These are phyloP conservation scores for Megamerina dolium DNA, from an alignment of 2,888 invertebrate genomes.

Conservation along the genomic window DNA sequence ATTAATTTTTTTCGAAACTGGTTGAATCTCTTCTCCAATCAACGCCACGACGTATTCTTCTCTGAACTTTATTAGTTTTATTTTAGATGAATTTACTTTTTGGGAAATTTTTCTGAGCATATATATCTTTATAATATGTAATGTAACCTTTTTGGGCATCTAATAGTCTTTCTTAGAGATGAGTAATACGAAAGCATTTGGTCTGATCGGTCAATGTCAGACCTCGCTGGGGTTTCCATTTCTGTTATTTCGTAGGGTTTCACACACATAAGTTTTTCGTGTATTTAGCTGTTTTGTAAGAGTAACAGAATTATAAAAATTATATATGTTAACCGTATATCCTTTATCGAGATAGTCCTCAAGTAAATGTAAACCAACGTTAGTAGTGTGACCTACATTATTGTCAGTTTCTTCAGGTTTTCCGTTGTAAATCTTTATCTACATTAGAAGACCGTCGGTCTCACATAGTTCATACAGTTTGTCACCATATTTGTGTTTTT, in stretches of 20 bases:
- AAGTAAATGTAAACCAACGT: slow-evolving; percentile 18
- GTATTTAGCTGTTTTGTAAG: slow-evolving; percentile 13
- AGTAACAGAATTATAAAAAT: slow-evolving; percentile 17
- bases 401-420: no score
- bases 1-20: no score
- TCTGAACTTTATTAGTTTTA: slow-evolving; percentile 10
- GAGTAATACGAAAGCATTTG: slow-evolving; percentile 16
- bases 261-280: slow-evolving; percentile 15
- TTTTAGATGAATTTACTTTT: no score
- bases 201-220: slow-evolving; percentile 13
- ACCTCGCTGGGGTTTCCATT: slow-evolving; percentile 8
- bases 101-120: no score
- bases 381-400: no score
- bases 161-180: slow-evolving; percentile 17
- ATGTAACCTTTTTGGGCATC: no score
- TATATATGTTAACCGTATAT: slow-evolving; percentile 15
- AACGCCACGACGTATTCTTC: slow-evolving; percentile 15
- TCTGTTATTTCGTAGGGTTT: no score
- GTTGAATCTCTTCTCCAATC: no score
- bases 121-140: no score
- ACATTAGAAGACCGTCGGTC: slow-evolving; percentile 16
- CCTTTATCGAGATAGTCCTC: slow-evolving; percentile 17
- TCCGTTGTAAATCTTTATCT: no score
- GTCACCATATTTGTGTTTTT: slow-evolving; percentile 13
- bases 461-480: slow-evolving; percentile 12